Base-by-base conservation (phyloP, 2,797 vertebrate genomes). In the Schizopygopsis malacanthus region DNA sequence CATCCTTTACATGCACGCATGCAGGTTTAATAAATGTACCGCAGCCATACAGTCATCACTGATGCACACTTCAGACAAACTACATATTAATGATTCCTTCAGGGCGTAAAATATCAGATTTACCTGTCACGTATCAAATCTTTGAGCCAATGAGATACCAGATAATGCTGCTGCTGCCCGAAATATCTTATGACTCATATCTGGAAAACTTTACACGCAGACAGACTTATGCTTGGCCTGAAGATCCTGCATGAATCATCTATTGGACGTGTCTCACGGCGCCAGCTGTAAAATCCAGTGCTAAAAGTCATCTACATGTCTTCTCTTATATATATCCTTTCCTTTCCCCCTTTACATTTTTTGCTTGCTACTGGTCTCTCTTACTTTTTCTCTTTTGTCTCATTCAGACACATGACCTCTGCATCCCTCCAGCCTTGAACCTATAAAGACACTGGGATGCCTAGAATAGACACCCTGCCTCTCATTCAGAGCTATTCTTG, bases 121-220 rank as follows among this genome's bases (percentile, higher is more conserved):
- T 70, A 79, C 65, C 65, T 61, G 75, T 47, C 76, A 45, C 37
- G 33, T 4, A 67, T 85, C 39, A 85, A 45, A 79, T 70, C 39
- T 39, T 61, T 45, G 59, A 85, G 50, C 65, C 65, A 45, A 22
- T 45, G 50, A 70, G 37, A 79, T 39, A 67, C 75, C 65, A 70
- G 65, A 59, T 43, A 45, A 45, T 45, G 43, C 43, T 45, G 43
- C 63, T 54, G 45, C 45, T 33, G n/a, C 75, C 7, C 2, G 13
- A 84, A 84, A 84, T 78, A 70, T 79, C 82, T 54, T 84, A 52
- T 84, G 73, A 84, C 52, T 78, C 63, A 70, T 39, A 67, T 67
- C 82, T 69, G 37, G 43, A 76, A 70, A 78, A 70, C 45, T 71
- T 84, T 79, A 43, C 56, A 79, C 79, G 25, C 50, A 59, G 12